A percentile compares a stretch with the other conserved stretches of the same genome.
Evolutionary conservation across 2,888 invertebrate genomes (phyloP).

Genomic region (Spisula solida): DNA sequence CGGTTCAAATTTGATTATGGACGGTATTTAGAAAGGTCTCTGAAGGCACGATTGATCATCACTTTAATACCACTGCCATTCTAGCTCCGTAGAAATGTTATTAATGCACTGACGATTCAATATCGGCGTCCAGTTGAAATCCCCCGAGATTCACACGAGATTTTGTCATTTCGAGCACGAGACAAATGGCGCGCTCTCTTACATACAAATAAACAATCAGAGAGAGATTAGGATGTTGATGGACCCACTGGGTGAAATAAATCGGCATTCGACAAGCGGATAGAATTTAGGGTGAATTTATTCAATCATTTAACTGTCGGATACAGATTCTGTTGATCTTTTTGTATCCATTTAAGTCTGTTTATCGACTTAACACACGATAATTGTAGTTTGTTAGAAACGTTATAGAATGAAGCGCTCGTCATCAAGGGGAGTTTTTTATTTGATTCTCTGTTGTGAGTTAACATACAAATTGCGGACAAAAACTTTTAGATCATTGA

Average conservation of each 20-base stretch:
- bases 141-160: conserved; percentile 66
- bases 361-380: conserved; percentile 23
- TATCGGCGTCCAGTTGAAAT: conserved; percentile 71
- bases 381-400: conserved; percentile 4
- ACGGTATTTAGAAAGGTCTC: conserved; percentile 77
- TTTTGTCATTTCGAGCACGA: conserved; percentile 69
- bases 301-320: conserved; percentile 60
- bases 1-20: conserved; percentile 81
- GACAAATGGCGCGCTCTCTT: conserved; percentile 59
- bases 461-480: background rate
- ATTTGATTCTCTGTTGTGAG: conserved; percentile 1
- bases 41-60: conserved; percentile 77
- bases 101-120: conserved; percentile 75
- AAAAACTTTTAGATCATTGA: too few relatives aligned
- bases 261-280: conserved; percentile 50
- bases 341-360: conserved; percentile 28
- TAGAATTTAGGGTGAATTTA: conserved; percentile 64
- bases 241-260: conserved; percentile 53
- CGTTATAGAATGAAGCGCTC: background rate
- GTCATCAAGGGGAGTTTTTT: background rate
- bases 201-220: conserved; percentile 74
- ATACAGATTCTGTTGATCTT: conserved; percentile 21
- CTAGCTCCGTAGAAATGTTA: conserved; percentile 73
- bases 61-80: conserved; percentile 77
- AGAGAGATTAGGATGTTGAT: conserved; percentile 45